phyloP scores from a whole-genome alignment of 2,888 invertebrate genomes.

The Pycnomerus fuliginosus region DNA sequence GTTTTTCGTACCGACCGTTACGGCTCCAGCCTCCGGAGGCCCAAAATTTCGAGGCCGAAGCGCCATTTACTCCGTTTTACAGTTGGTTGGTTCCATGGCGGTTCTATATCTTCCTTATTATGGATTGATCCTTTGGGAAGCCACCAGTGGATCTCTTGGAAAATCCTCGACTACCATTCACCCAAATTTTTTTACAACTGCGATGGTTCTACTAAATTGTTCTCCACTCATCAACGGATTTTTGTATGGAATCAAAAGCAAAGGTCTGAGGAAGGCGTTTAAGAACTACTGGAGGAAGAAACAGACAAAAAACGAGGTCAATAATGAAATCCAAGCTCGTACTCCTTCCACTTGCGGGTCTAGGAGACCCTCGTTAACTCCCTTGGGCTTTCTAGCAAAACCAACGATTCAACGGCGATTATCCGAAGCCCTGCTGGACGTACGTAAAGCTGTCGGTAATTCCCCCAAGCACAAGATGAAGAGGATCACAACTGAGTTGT shows the following conservation, averaged over 20 bases:
- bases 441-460: slow-evolving; percentile 45
- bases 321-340: slow-evolving; percentile 77
- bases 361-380: slow-evolving; percentile 64
- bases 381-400: slow-evolving; percentile 56
- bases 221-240: slow-evolving; percentile 76
- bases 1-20: slow-evolving; percentile 69
- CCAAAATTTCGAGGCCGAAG: slow-evolving; percentile 58
- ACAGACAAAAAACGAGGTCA: slow-evolving; percentile 75
- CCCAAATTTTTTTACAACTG: slow-evolving; percentile 59
- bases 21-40: slow-evolving; percentile 56
- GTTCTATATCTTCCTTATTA: slow-evolving; percentile 76
- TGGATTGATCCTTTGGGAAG: slow-evolving; percentile 68
- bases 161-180: slow-evolving; percentile 38
- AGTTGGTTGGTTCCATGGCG: slow-evolving; percentile 70
- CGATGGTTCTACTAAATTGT: slow-evolving; percentile 63
- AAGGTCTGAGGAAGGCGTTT: slow-evolving; percentile 69
- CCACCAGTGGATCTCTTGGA: slow-evolving; percentile 46
- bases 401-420: slow-evolving; percentile 58
- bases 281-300: slow-evolving; percentile 77
- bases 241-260: slow-evolving; percentile 74
- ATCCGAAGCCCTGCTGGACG: slow-evolving; percentile 59
- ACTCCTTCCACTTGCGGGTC: slow-evolving; percentile 79
- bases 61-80: slow-evolving; percentile 68
- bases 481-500: slow-evolving; percentile 54
- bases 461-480: slow-evolving; percentile 50